Evolutionary conservation across 2,888 invertebrate genomes (phyloP), one percentile per base, ranked within the genome.

Genomic region (Macropis europaea): DNA sequence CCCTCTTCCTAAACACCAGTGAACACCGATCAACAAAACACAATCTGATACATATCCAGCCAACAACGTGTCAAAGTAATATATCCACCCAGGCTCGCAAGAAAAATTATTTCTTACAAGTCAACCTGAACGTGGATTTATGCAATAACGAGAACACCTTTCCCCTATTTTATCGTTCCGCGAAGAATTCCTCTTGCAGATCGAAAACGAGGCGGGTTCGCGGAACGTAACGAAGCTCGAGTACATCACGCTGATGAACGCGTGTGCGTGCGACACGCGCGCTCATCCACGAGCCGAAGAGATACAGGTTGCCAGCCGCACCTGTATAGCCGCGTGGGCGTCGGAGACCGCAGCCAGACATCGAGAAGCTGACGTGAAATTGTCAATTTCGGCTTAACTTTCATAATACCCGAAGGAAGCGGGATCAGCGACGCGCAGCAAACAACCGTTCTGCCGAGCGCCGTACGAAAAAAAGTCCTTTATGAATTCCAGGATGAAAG

Each of bases 281-380:
- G 42, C 63, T 40, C 60, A 43, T 71, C 70, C 61, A 68, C 68
- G 67, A 69, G 47, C 71, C 66, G 62, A 53, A 56, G 83, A 78
- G 85, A 83, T 84, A 86, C 88, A 85, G 87, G 88, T 87, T 87
- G 87, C 82, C 81, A 77, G 88, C 88, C 88, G 88, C 88, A 89
- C 89, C 89, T 89, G 89, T 87, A 86, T 85, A 85, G 73, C 59
- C 62, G 85, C 85, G 87, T 86, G 84, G 87, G 87, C 82, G 88
- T 84, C 69, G 73, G 81, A 79, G 77, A 81, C 76, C 79, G 72
- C 75, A 77, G 64, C 79, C 82, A 79, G 79, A 81, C 79, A 68
- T 50, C 78, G 62, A 60, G 69, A 63, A 70, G 75, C 67, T 71
- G 80, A 77, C 70, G 79, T 60, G 63, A 78, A 78, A 72, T 75